A percentile compares a stretch with the other conserved stretches of the same genome.
Conservation (phyloP, 2,113 vertebrate species). For the Syngnathoides biaculeatus region DNA sequence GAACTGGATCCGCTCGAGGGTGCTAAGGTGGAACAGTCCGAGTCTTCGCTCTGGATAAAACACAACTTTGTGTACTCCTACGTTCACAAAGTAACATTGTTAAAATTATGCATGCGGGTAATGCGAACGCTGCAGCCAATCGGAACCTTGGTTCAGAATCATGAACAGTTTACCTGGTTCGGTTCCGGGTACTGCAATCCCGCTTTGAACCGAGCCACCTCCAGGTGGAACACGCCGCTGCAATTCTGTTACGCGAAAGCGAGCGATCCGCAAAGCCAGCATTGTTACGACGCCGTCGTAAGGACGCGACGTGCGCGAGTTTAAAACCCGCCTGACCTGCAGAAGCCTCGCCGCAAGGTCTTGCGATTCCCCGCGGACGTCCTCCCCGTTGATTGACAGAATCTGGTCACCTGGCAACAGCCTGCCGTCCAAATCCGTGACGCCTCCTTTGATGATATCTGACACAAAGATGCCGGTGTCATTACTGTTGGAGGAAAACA, state of each 20-base stretch:
- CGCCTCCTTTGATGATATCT: slow-evolving; percentile 87
- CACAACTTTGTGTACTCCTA: slow-evolving; percentile 68
- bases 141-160: too few species aligned
- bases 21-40: slow-evolving; percentile 59
- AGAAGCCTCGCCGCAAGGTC: slow-evolving; percentile 83
- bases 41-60: slow-evolving; percentile 70
- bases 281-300: background rate
- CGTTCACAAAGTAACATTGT: slow-evolving; percentile 49
- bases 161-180: slow-evolving; percentile 79
- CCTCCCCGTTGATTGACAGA: slow-evolving; percentile 87
- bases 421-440: slow-evolving; percentile 83
- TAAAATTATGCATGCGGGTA: slow-evolving; percentile 30
- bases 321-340: slow-evolving; percentile 73
- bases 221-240: slow-evolving; percentile 79
- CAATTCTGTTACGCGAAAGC: slow-evolving; percentile 73
- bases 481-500: slow-evolving; percentile 73
- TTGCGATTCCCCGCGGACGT: slow-evolving; percentile 84
- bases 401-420: slow-evolving; percentile 94
- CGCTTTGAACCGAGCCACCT: slow-evolving; percentile 90
- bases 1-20: slow-evolving; percentile 47
- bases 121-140: background rate
- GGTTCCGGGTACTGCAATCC: slow-evolving; percentile 79
- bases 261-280: background rate
- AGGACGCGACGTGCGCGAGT: background rate
- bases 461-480: slow-evolving; percentile 95